A percentile compares a stretch with the other conserved stretches of the same genome.
Evolutionary conservation across 2,888 invertebrate species (phyloP).

Genomic region (Petrophora chlorosata): DNA sequence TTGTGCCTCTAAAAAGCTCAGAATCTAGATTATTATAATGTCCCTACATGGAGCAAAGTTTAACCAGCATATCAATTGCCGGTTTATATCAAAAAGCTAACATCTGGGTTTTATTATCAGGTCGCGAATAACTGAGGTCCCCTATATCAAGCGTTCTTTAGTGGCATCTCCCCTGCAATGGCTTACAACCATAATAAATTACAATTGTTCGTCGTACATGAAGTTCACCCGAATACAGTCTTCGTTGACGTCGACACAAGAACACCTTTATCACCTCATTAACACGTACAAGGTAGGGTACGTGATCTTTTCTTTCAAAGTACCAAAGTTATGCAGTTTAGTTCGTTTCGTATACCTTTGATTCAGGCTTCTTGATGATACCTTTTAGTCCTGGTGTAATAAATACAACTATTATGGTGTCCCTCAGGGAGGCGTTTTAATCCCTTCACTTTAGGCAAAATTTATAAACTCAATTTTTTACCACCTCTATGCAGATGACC

Average conservation of each 20-base stretch:
- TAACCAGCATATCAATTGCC: no score
- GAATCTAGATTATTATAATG: background rate
- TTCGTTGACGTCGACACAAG: slow-evolving; percentile 41
- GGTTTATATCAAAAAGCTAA: no score
- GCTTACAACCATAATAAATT: slow-evolving; percentile 50
- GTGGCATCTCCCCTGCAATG: slow-evolving; percentile 56
- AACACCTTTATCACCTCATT: slow-evolving; percentile 49
- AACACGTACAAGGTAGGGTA: slow-evolving; percentile 53
- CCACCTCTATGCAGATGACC: no score
- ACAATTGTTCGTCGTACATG: slow-evolving; percentile 44
- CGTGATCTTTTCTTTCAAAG: background rate
- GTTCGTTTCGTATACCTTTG: no score
- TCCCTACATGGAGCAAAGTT: no score
- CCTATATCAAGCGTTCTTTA: slow-evolving; percentile 33
- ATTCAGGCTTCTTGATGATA: no score
- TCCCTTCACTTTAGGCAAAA: no score
- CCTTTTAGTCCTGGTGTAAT: no score
- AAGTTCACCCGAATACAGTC: slow-evolving; percentile 54
- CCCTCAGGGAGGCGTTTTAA: no score
- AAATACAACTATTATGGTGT: no score
- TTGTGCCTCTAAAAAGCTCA: background rate
- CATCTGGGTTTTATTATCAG: slow-evolving; percentile 40
- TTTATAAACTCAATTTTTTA: no score
- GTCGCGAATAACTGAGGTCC: slow-evolving; percentile 41
- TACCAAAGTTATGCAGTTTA: no score